Evolutionary conservation across 2,888 invertebrate genomes (phyloP), one percentile per base, ranked within the genome.

Genomic region (Drosophila mercatorum): DNA sequence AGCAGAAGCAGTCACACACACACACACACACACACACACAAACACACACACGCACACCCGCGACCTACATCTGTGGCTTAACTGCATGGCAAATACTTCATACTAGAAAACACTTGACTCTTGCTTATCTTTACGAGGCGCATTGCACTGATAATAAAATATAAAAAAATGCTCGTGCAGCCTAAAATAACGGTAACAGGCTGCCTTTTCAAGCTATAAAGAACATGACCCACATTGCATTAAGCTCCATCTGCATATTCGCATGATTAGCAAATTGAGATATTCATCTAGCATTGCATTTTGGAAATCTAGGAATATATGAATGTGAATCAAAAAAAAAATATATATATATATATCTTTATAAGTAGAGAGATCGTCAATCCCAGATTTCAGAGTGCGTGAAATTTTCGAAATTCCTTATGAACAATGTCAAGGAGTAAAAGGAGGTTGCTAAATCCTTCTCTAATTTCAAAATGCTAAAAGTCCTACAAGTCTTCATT

Each of bases 41-140:
- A 46, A 26, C 56, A 34, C 52, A 68, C 49, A 63, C 64, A 78
- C 63, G 60, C 62, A 55, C 53, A 17, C 62, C 49, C 47, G 36
- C 72, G 73, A 73, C 73, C 73, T 44, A 72, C 68, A 72, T 62
- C 59, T n/a, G 10, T 14, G 55, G 43, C 26, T 44, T 12, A 69
- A 56, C 62, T 44, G 26, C 53, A 53, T 57, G 10, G 60, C 52
- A 71, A 63, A 64, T 66, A 65, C 43, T 51, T 41, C 41, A 38
- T 55, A 28, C 66, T 44, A 11, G 40, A 36, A 40, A 17, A 36
- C 40, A 51, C 67, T 57, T 66, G 36, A 66, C 28, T 38, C 57
- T 11, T 43, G 38, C 57, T 66, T 66, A 67, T 68, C 57, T 26
- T 36, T 55, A 26, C 55, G 46, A 17, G 55, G 17, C 61, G 41